Conservation (phyloP, 2,797 vertebrate genomes). For the Sitta carolinensis region DNA sequence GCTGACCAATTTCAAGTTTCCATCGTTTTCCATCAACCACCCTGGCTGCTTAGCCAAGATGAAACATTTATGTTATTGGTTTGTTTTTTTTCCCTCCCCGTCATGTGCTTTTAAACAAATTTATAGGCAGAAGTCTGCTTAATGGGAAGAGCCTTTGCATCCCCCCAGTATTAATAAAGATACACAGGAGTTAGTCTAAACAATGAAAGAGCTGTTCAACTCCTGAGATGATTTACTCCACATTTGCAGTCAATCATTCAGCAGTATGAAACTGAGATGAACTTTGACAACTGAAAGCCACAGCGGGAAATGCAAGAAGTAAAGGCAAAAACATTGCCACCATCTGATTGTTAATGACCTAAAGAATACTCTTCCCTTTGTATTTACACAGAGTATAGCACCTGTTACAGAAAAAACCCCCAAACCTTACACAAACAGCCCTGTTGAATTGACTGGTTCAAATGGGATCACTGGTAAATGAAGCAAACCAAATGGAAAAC, state of each 20-base stretch:
- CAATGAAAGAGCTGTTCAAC: conserved; percentile 22
- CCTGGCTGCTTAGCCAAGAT: conserved; percentile 32
- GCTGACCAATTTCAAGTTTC: conserved; percentile 75
- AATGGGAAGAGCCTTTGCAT: conserved; percentile 1
- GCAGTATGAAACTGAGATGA: conserved; percentile 44
- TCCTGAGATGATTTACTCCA: conserved; percentile 45
- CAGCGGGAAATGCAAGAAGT: conserved; percentile 57
- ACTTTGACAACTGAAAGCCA: conserved; percentile 57
- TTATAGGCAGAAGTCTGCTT: conserved; percentile 48
- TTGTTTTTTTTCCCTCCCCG: neutral
- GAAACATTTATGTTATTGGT: neutral
- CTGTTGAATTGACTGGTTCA: conserved; percentile 53
- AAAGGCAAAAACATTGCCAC: conserved; percentile 60
- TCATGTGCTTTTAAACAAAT: conserved; percentile 49
- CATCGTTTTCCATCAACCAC: conserved; percentile 25
- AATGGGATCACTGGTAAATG: conserved; percentile 47
- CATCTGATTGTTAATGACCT: conserved; percentile 56
- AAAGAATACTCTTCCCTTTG: conserved; percentile 61
- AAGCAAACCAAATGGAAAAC: conserved; percentile 57
- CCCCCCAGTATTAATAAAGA: neutral
- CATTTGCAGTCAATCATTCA: conserved; percentile 33
- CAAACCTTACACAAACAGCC: conserved; percentile 56
- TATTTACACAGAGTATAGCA: conserved; percentile 77
- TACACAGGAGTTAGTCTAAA: conserved; percentile 46
- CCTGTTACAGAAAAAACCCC: conserved; percentile 59